Percentiles rank a stretch among this genome's conserved stretches.
Evolutionary conservation across 2,888 invertebrate species (phyloP).

Genomic region (Sphaerophoria rueppellii): DNA sequence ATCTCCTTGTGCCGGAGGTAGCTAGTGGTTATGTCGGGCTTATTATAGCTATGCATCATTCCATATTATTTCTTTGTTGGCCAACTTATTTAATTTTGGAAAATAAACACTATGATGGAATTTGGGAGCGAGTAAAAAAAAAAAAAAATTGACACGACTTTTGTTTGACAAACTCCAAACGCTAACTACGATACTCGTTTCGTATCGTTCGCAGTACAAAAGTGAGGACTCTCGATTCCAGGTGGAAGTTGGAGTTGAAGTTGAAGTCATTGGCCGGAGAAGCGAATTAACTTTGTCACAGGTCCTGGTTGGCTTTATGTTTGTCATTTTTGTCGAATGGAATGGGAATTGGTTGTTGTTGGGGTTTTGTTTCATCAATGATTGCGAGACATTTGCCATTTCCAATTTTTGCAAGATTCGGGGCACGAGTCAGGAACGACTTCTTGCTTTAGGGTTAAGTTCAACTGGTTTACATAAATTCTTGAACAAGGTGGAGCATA

Average conservation of each 20-base stretch:
- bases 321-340: constrained; percentile 21
- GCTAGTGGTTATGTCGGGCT: constrained; percentile 77
- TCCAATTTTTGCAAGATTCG: constrained; percentile 27
- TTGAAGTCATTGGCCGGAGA: constrained; percentile 64
- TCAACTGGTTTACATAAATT: constrained; percentile 69
- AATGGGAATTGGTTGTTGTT: constrained; percentile 4
- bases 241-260: not conserved
- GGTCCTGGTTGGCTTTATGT: constrained; percentile 44
- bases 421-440: constrained; percentile 15
- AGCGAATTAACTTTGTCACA: constrained; percentile 51
- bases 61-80: constrained; percentile 17
- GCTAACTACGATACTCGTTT: constrained; percentile 57
- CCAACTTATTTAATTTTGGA: not conserved
- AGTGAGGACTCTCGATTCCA: constrained; percentile 2
- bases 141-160: constrained; percentile 29
- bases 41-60: constrained; percentile 51
- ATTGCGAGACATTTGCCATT: constrained; percentile 51
- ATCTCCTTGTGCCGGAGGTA: constrained; percentile 79
- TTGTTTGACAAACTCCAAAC: constrained; percentile 60
- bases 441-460: constrained; percentile 45
- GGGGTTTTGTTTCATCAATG: constrained; percentile 27
- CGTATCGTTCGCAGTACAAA: too few species aligned
- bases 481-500: constrained; percentile 6
- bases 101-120: not conserved
- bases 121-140: constrained; percentile 26